Percentiles rank a stretch among this genome's conserved stretches.
These are phyloP conservation scores for Doris montereyensis DNA, from an alignment of 2,888 invertebrate genomes.

Conservation along the genomic window DNA sequence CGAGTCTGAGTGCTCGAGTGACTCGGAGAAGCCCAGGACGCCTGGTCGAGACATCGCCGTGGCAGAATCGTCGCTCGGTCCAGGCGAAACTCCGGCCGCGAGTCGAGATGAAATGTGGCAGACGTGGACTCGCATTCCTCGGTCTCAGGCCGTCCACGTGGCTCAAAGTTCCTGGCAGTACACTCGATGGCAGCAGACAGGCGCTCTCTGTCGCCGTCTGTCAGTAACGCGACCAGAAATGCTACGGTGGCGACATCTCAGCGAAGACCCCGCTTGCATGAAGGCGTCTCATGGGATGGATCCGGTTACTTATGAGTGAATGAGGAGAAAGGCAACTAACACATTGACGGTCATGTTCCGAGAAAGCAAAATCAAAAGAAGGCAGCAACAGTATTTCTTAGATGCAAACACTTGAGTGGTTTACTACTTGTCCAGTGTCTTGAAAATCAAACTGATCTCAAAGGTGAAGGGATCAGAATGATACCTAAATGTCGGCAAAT, in stretches of 20 bases:
- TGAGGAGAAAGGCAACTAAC: too few species aligned
- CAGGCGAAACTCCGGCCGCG: constrained; percentile 28
- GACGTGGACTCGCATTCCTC: constrained; percentile 39
- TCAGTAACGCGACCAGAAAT: not conserved
- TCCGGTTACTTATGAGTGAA: too few species aligned
- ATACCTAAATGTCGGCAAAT: too few species aligned
- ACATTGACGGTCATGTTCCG: too few species aligned
- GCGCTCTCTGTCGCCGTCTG: not conserved
- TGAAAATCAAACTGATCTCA: too few species aligned
- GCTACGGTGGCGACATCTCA: not conserved
- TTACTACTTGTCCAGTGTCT: too few species aligned
- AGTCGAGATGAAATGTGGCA: constrained; percentile 38
- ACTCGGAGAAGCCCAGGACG: constrained; percentile 32
- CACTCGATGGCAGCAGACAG: not conserved
- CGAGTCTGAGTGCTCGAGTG: constrained; percentile 25
- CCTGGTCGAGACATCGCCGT: constrained; percentile 34
- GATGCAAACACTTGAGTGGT: too few species aligned
- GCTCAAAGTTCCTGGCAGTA: not conserved
- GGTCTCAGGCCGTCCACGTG: too few species aligned
- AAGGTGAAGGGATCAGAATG: too few species aligned
- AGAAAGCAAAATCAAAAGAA: too few species aligned
- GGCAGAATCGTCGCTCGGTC: constrained; percentile 30
- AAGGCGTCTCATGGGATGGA: constrained; percentile 33
- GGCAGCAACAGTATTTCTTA: too few species aligned
- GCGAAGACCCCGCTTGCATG: constrained; percentile 28